Base-by-base conservation (phyloP, 2,888 invertebrate species). In the Acrobasis suavella region DNA sequence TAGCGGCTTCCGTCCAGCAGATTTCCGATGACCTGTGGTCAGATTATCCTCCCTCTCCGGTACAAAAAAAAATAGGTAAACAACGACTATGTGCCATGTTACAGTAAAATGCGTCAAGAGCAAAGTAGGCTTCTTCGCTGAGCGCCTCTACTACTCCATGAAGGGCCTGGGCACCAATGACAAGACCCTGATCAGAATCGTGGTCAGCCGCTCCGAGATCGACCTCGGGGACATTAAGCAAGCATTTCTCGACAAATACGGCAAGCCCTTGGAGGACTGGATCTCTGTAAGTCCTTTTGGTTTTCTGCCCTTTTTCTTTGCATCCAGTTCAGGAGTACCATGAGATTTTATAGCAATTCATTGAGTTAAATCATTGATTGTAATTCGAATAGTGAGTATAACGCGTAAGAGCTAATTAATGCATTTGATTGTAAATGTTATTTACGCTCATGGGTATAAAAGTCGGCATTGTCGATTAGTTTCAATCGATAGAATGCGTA, bases 141-240 rank as follows among this genome's bases (percentile, higher is more conserved):
- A 97, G 85, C 95, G 97, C 73, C 93, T 98, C 51, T 95, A 98
- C 86, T 95, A 96, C 68, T 95, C 97, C 70, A 98, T 98, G 98
- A 96, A 96, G 85, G 98, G 98, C 55, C 77, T 97, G 76, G 97
- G 94, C 39, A 98, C 98, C 68, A 97, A 96, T 81, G 98, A 98
- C 86, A 96, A 96, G 84, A 97, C 97, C 65, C 93, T 98, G 73
- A 98, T 98, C 81, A 96, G 98, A 83, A 97, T 98, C 76, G 90
- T 98, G 70, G 98, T 98, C 62, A 97, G 97, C 73, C 95, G 98
- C 84, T 96, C 96, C 63, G 97, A 98, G 93, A 97, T 97, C 75
- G 98, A 98, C 87, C 94, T 98, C 78, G 97, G 97, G 63, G 97
- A 97, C 85, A 97, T 98, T 81, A 98, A 98, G 84, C 95, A 96